Conservation (phyloP, 2,888 invertebrate species). For the Agonum fuliginosum region DNA sequence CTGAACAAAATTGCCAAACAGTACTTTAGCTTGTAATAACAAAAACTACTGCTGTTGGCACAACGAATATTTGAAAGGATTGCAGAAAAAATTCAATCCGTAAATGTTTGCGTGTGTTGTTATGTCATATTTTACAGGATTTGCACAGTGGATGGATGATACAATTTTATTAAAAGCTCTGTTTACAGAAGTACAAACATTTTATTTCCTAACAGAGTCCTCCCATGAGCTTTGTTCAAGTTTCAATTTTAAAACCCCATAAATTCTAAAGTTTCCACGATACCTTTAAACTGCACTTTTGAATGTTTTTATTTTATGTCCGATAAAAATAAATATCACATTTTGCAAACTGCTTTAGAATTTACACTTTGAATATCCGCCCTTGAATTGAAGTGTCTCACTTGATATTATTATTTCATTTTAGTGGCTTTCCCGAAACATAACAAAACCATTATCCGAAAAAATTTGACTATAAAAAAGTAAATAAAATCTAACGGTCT, state of each 20-base stretch:
- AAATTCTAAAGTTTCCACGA: not conserved
- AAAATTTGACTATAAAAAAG: constrained; percentile 19
- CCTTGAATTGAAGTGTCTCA: constrained; percentile 6
- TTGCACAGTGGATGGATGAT: not conserved
- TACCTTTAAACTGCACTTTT: not conserved
- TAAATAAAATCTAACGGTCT: constrained; percentile 38
- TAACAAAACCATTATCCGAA: constrained; percentile 31
- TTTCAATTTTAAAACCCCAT: no score
- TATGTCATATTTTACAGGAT: constrained; percentile 17
- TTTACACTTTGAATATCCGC: constrained; percentile 11
- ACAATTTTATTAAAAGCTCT: constrained; percentile 28
- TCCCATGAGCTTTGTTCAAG: no score
- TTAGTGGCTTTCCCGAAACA: not conserved
- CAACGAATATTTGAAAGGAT: constrained; percentile 8
- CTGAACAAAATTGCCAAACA: constrained; percentile 13
- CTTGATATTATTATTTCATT: constrained; percentile 23
- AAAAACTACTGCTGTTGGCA: constrained; percentile 30
- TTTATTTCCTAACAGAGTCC: not conserved
- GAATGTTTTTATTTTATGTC: not conserved
- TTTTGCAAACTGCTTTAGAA: constrained; percentile 8
- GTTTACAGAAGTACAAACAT: not conserved
- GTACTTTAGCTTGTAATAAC: constrained; percentile 17
- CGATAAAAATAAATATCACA: not conserved
- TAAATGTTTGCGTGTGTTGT: constrained; percentile 1
- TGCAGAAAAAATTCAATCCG: not conserved